Evolutionary conservation across 1,140 invertebrate genomes (phyloP), one percentile per base, ranked within the genome.

Genomic region (Zaprionus gabonicus): DNA sequence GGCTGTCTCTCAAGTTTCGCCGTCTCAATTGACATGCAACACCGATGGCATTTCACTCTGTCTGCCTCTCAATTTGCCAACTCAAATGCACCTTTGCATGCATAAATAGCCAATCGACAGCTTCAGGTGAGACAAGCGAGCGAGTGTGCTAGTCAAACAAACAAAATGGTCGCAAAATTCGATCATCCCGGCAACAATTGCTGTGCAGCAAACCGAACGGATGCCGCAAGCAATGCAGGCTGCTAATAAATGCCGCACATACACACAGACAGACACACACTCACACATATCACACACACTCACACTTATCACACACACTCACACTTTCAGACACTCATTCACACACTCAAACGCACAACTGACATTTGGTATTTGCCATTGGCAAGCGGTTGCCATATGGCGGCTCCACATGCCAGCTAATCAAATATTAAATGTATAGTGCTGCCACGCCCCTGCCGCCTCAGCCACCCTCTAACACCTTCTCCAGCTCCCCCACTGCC

Each of bases 331-430:
- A 49, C 17, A 46, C 31, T 74, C 1, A 15, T 2, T 9, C 31
- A 34, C 34, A 27, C 15, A 38, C 20, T 20, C 20, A 20, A 20
- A 20, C 31, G 38, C 36, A 64, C 58, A 58, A 53, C 27, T 49
- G 56, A 53, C 62, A 56, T 66, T 70, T 65, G 56, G 36, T 85
- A 71, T 86, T 85, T 81, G 71, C 76, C 53, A 70, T 57, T 76
- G 53, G 68, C 65, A 85, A 78, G 72, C 82, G 80, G 70, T 81
- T 73, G 82, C 67, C 80, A 76, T 65, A 68, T 70, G 64, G 73
- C 76, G 56, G 65, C 55, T 62, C 49, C 63, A 51, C 63, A 67
- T 77, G 58, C 15, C 74, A 51, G 67, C 41, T 76, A 71, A 76
- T 76, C 73, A 76, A 76, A 76, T 76, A 76, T 76, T 67, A 67